phyloP scores from a whole-genome alignment of 53 echinoderm and acorn worm genomes.

The Paracentrotus lividus region DNA sequence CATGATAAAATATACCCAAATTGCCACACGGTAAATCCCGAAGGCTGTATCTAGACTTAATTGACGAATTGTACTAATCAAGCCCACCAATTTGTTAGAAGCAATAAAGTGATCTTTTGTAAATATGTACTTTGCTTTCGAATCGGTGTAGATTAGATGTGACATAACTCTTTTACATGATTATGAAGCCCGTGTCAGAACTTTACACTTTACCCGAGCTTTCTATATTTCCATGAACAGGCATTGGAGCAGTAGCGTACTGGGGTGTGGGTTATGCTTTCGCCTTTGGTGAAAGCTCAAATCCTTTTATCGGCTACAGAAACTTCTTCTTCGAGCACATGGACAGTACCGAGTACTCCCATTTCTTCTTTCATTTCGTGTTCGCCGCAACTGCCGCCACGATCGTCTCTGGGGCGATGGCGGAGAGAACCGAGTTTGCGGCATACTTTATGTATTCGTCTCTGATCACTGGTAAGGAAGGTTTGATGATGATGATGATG shows the following conservation, averaged over 20 bases:
- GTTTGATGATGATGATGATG: no score
- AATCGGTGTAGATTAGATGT: no score
- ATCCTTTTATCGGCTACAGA: constrained; percentile 80
- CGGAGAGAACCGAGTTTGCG: constrained; percentile 84
- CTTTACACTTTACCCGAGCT: no score
- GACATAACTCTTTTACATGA: no score
- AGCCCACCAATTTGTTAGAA: no score
- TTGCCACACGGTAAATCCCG: no score
- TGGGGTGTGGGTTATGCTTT: constrained; percentile 87
- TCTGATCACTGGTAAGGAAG: constrained; percentile 80
- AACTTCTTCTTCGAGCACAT: constrained; percentile 81
- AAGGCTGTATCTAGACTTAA: no score
- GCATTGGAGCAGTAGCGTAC: constrained; percentile 79
- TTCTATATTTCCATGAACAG: constrained; percentile 26
- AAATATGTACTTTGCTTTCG: no score
- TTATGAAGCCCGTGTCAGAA: no score
- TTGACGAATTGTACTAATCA: no score
- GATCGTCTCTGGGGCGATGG: constrained; percentile 90
- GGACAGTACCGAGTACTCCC: constrained; percentile 51
- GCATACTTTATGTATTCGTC: constrained; percentile 90
- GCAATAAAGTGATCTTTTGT: no score
- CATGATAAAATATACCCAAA: no score
- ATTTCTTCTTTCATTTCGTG: constrained; percentile 91
- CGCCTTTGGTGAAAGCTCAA: constrained; percentile 77
- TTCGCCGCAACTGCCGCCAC: constrained; percentile 91